Base-by-base conservation (phyloP, 2,888 invertebrate genomes). In the Platynereis dumerilii region DNA sequence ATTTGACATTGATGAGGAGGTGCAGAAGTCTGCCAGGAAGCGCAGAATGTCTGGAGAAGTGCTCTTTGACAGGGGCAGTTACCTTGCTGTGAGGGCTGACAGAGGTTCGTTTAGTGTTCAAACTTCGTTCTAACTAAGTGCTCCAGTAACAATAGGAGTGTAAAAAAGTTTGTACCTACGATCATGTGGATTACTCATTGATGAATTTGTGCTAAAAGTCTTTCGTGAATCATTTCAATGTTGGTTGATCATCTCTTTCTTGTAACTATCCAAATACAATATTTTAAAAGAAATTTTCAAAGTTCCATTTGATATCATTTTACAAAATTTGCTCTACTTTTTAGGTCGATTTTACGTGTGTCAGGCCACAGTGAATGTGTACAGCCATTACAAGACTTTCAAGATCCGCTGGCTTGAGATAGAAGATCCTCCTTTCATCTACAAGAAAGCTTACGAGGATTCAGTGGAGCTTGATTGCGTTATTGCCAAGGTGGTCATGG, bases 391-490 rank as follows among this genome's bases (percentile, higher is more conserved):
- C 67, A 91, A 91, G 82, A 73, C 76, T 65, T 93, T 94, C 80
- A 91, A 91, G 79, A 94, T 95, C 76, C 91, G 93, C 78, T 95
- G 95, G 95, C 86, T 94, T 60, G 58, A 60, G 92, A 92, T 0
- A 91, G 77, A 78, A 58, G 72, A 78, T 59, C 76, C 78, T n/a
- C 77, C 82, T 10, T 74, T 79, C 83, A 89, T 91, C 1, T 94
- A 93, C 86, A 91, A 91, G 67, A 92, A 93, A 0, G 94, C 94
- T 85, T 95, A 94, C 85, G 92, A 93, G 83, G 94, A 95, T 82
- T 87, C 88, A 70, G 94, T 92, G 24, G 80, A 79, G 64, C 74
- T 77, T 61, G 81, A 79, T 58, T 76, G 76, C 72, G 73, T 77
- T 56, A 68, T 58, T 60, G 85, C 85, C 54, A 83, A 90, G 91